Evolutionary conservation across 2,888 invertebrate species (phyloP).

Genomic region (Erebia epiphron): DNA sequence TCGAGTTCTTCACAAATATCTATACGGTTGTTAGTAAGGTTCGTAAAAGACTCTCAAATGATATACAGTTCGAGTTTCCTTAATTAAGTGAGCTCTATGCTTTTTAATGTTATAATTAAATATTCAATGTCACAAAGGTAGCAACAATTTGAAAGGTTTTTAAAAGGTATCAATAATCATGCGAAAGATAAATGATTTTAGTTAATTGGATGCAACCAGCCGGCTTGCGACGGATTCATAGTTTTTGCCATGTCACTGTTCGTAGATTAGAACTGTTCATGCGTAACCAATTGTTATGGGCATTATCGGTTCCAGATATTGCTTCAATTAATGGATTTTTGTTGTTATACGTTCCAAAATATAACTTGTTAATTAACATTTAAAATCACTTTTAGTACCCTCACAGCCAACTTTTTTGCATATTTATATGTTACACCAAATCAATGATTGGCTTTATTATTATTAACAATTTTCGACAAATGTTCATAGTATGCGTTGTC

Average conservation of each 20-base stretch:
- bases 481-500: background rate
- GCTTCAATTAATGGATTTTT: constrained; percentile 54
- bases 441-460: background rate
- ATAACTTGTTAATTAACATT: constrained; percentile 29
- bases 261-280: constrained; percentile 71
- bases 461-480: background rate
- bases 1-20: no score
- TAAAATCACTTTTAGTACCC: background rate
- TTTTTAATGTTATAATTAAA: constrained; percentile 30
- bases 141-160: constrained; percentile 16
- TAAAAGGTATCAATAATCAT: constrained; percentile 54
- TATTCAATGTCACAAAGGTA: constrained; percentile 26
- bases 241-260: constrained; percentile 71
- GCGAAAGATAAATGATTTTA: constrained; percentile 70
- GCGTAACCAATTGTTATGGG: constrained; percentile 68
- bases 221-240: constrained; percentile 54
- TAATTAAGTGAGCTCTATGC: constrained; percentile 50
- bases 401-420: background rate
- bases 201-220: constrained; percentile 73
- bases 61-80: background rate
- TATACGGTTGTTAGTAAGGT: constrained; percentile 29
- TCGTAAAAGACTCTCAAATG: background rate
- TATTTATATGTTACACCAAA: background rate
- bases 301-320: constrained; percentile 69
- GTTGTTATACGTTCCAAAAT: constrained; percentile 32